Percentiles rank a stretch among this genome's conserved stretches.
phyloP scores from a whole-genome alignment of 2,888 invertebrate species.

The Linhomoeus sp. region DNA sequence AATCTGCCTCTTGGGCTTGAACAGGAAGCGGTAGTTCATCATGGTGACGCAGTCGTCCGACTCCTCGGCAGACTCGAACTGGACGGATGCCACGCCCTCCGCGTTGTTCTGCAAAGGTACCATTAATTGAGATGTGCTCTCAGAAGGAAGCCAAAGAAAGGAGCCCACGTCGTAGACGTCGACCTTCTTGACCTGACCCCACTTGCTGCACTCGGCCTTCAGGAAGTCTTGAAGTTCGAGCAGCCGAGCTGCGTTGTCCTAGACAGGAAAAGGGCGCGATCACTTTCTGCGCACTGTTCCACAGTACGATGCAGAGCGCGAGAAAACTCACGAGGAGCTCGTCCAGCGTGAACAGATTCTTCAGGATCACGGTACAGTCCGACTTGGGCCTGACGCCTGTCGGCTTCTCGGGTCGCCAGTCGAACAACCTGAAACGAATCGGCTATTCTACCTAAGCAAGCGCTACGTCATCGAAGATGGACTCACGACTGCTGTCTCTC shows the following conservation, averaged over 20 bases:
- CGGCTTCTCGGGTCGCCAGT: slow-evolving; percentile 85
- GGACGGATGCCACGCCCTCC: slow-evolving; percentile 78
- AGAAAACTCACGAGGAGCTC: slow-evolving; percentile 55
- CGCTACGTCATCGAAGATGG: background rate
- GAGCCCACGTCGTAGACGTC: slow-evolving; percentile 62
- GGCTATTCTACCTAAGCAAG: background rate
- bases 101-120: slow-evolving; percentile 44
- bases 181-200: slow-evolving; percentile 76
- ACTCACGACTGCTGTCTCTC: slow-evolving; percentile 51
- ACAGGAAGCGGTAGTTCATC: slow-evolving; percentile 69
- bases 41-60: slow-evolving; percentile 71
- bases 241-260: slow-evolving; percentile 60
- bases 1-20: slow-evolving; percentile 50
- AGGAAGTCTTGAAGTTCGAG: slow-evolving; percentile 76
- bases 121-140: background rate
- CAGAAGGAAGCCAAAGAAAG: background rate
- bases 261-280: background rate
- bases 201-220: slow-evolving; percentile 65
- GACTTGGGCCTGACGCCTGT: slow-evolving; percentile 62
- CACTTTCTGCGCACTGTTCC: background rate
- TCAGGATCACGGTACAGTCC: slow-evolving; percentile 73
- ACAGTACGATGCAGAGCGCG: slow-evolving; percentile 27
- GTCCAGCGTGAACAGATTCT: slow-evolving; percentile 69
- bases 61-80: slow-evolving; percentile 67
- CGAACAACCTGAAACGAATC: slow-evolving; percentile 47